These are phyloP conservation scores for Muraenolepis orangiensis DNA, from an alignment of 2,797 vertebrate genomes.

Conservation along the genomic window DNA sequence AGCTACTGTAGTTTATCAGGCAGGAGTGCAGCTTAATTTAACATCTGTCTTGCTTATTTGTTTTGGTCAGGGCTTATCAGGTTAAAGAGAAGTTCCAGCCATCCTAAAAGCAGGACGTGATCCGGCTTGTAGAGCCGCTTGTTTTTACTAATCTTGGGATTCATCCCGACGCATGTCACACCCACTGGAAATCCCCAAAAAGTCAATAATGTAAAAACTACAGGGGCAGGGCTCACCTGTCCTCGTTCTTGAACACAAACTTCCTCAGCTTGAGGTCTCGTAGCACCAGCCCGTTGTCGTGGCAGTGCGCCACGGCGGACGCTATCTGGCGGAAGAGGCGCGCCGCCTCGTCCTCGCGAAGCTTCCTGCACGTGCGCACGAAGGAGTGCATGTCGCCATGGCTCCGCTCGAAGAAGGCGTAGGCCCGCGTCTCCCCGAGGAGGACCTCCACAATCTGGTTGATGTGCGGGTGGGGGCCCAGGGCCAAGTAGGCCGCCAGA, in stretches of 20 bases:
- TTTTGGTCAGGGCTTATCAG: not conserved
- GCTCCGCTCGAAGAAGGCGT: slow-evolving; percentile 97
- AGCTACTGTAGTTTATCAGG: slow-evolving; percentile 21
- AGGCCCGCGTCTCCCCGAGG: slow-evolving; percentile 92
- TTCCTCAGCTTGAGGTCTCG: slow-evolving; percentile 97
- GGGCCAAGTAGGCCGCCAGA: slow-evolving; percentile 93
- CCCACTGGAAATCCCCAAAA: no score
- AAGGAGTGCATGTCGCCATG: slow-evolving; percentile 99
- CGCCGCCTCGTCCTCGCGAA: slow-evolving; percentile 96
- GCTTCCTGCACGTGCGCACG: slow-evolving; percentile 96
- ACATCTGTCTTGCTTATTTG: slow-evolving; percentile 24
- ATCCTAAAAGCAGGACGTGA: slow-evolving; percentile 16
- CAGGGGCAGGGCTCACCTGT: slow-evolving; percentile 84
- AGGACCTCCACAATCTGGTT: slow-evolving; percentile 98
- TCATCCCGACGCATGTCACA: not conserved
- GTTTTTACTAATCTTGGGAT: not conserved
- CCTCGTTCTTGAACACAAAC: slow-evolving; percentile 97
- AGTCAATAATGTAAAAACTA: no score
- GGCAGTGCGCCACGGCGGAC: slow-evolving; percentile 96
- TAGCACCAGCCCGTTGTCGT: slow-evolving; percentile 94
- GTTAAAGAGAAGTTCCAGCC: slow-evolving; percentile 8
- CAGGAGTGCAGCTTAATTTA: slow-evolving; percentile 25
- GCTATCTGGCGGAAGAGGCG: slow-evolving; percentile 97
- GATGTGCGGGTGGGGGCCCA: slow-evolving; percentile 94
- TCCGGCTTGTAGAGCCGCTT: slow-evolving; percentile 21